A percentile compares a stretch with the other conserved stretches of the same genome.
phyloP scores from a whole-genome alignment of 1,140 invertebrate species.

The Heliothis virescens region DNA sequence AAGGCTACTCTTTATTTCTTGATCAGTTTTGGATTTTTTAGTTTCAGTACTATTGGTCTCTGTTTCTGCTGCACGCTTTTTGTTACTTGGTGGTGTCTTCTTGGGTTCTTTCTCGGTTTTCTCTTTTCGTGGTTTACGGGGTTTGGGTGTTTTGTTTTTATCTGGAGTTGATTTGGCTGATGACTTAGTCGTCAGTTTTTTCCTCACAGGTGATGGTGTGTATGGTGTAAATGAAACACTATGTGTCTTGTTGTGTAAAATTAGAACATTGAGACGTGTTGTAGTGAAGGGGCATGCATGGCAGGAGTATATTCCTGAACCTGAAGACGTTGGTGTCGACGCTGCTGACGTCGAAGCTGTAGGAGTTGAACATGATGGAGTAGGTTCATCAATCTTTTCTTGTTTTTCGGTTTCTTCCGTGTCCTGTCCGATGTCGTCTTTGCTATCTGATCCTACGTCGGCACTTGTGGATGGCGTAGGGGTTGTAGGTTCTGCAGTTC shows the following conservation, averaged over 20 bases:
- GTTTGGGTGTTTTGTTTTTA: constrained; percentile 70
- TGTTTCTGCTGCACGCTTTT: constrained; percentile 70
- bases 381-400: constrained; percentile 48
- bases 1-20: constrained; percentile 85
- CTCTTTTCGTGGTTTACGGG: constrained; percentile 69
- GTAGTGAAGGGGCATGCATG: constrained; percentile 88
- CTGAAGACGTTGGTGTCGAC: constrained; percentile 65
- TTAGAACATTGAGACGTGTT: constrained; percentile 89
- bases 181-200: constrained; percentile 64
- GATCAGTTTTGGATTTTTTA: constrained; percentile 82
- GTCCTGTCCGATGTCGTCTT: constrained; percentile 43
- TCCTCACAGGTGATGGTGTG: constrained; percentile 78
- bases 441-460: constrained; percentile 60
- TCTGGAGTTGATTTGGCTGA: constrained; percentile 67
- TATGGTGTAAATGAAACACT: constrained; percentile 79
- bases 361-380: constrained; percentile 58
- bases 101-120: constrained; percentile 64
- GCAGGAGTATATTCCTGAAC: constrained; percentile 87
- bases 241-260: constrained; percentile 89
- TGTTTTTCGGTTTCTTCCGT: constrained; percentile 56
- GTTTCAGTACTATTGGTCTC: constrained; percentile 58
- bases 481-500: constrained; percentile 58
- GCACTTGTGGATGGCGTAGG: constrained; percentile 70
- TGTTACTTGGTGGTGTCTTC: constrained; percentile 58
- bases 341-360: constrained; percentile 53